A percentile compares a stretch with the other conserved stretches of the same genome.
These are phyloP conservation scores for Rhynchomys soricoides DNA, from an alignment of 2,113 vertebrate species.

Conservation along the genomic window DNA sequence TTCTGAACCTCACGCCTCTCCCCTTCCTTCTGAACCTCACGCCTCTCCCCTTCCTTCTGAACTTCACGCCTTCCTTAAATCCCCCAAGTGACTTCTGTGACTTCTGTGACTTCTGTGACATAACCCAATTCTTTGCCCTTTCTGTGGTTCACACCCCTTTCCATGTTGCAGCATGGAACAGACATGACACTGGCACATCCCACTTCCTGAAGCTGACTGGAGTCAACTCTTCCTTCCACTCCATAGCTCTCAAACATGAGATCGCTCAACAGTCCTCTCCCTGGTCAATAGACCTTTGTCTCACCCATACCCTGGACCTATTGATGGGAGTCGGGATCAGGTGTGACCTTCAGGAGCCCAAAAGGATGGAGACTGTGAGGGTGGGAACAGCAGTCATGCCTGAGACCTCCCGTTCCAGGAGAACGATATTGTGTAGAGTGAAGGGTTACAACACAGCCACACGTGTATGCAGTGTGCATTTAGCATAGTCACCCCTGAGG, in stretches of 20 bases:
- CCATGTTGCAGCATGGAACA: not conserved
- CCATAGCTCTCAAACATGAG: not conserved
- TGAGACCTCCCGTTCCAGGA: not conserved
- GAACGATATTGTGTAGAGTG: not conserved
- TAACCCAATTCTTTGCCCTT: too few species aligned
- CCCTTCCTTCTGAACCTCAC: too few species aligned
- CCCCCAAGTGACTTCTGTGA: not conserved
- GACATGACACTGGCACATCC: not conserved
- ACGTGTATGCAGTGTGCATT: not conserved
- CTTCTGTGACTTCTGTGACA: not conserved
- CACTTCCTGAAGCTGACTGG: not conserved
- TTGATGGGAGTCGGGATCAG: too few species aligned
- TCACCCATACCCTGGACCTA: not conserved
- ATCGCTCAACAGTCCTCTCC: not conserved
- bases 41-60: not conserved
- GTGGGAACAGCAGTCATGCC: not conserved
- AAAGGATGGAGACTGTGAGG: not conserved
- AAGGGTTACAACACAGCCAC: not conserved
- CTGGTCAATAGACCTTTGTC: not conserved
- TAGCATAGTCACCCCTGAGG: not conserved
- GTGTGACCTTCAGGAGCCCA: not conserved
- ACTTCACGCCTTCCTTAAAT: not conserved
- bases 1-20: not conserved
- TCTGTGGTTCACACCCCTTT: not conserved
- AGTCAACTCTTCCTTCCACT: not conserved